Base-by-base conservation (phyloP, 2,797 vertebrate species). In the Phrynocephalus vlangalii region DNA sequence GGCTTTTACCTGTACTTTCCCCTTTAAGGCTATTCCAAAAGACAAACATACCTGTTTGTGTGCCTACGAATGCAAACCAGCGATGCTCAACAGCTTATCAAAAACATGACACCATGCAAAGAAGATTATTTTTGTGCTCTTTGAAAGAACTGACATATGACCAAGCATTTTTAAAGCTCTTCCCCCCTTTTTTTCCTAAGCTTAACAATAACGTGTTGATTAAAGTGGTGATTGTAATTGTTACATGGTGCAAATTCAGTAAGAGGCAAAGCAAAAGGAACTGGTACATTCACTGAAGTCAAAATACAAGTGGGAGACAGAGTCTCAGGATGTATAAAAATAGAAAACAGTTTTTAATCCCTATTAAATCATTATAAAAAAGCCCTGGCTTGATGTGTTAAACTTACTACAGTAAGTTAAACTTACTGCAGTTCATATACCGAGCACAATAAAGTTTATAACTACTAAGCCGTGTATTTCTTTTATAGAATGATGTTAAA, bases 151-250 rank as follows among this genome's bases (percentile, higher is more conserved):
- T 60, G 22, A 90, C 94, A 93, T 66, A 82, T 86, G 87, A 88
- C 48, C 52, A 50, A 68, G 79, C 0, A 70, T 38, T 91, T 50
- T 86, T 86, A 72, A 18, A 87, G 20, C 86, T 3, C 22, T 44
- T 44, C 75, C 87, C 60, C 93, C 95, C 33, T 3, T 33, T 33
- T 33, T 79, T 56, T 77, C 50, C 56, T 68, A 89, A 76, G 90
- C 91, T 87, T 92, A 95, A 93, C 87, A 95, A 79, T 92, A 93
- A 93, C 92, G 96, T 96, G 94, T 93, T 95, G 94, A 96, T 96
- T 95, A 95, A 96, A 93, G 91, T 93, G 89, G 89, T 96, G 93
- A 76, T 91, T 91, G 90, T 91, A 91, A 73, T 88, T 93, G 77
- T 88, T 93, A 84, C 94, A 83, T 92, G 89, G 89, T 88, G 89